phyloP scores from a whole-genome alignment of 2,888 invertebrate species.

The Sipha maydis region DNA sequence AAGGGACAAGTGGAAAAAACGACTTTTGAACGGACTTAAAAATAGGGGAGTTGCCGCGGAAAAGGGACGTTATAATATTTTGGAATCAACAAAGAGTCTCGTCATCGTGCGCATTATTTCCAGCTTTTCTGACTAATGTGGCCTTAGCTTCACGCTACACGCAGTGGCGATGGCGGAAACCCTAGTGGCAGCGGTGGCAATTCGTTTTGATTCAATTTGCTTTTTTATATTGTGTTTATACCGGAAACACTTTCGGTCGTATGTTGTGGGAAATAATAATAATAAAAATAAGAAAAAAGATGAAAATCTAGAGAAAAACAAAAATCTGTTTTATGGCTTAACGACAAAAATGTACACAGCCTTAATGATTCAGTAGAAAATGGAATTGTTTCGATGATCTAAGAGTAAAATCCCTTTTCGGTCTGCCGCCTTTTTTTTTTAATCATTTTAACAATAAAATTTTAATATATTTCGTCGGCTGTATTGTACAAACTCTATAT shows the following conservation, averaged over 20 bases:
- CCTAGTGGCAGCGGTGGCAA: slow-evolving; percentile 2
- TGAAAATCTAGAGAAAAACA: not conserved
- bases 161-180: not conserved
- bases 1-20: slow-evolving; percentile 51
- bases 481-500: not conserved
- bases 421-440: not conserved
- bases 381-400: not conserved
- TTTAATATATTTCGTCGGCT: too few species aligned
- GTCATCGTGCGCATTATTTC: slow-evolving; percentile 59
- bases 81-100: slow-evolving; percentile 53
- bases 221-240: slow-evolving; percentile 26
- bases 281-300: not conserved
- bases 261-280: slow-evolving; percentile 17
- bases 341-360: not conserved
- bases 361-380: not conserved
- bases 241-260: not conserved
- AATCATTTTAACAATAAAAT: not conserved
- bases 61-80: slow-evolving; percentile 56
- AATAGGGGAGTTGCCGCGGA: slow-evolving; percentile 40
- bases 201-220: slow-evolving; percentile 52
- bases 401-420: not conserved
- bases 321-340: not conserved
- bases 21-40: slow-evolving; percentile 59
- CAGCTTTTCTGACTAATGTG: slow-evolving; percentile 56
- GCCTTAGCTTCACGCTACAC: not conserved